Conservation (phyloP, 2,113 vertebrate genomes). For the Laterallus jamaicensis region DNA sequence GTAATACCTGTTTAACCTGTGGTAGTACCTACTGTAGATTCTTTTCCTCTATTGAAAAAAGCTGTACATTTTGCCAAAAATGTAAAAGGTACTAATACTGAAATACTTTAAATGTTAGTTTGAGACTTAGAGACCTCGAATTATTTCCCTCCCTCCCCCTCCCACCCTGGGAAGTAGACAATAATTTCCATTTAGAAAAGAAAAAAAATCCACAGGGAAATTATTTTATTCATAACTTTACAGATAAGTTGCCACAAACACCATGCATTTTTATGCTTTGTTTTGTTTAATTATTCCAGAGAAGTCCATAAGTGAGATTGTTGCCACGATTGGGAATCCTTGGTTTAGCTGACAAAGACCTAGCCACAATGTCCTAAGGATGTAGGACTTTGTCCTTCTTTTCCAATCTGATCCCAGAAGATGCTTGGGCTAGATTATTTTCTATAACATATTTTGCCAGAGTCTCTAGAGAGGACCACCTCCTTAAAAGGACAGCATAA, state of each 20-base stretch:
- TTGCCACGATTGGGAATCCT: background rate
- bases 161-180: background rate
- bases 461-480: background rate
- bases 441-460: background rate
- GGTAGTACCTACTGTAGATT: background rate
- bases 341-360: background rate
- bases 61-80: background rate
- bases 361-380: background rate
- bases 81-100: background rate
- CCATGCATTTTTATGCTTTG: background rate
- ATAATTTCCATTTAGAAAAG: background rate
- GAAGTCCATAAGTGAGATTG: background rate
- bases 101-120: background rate
- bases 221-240: background rate
- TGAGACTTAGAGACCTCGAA: background rate
- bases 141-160: no score
- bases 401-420: background rate
- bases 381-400: background rate
- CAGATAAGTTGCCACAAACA: background rate
- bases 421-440: background rate
- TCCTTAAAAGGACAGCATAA: constrained; percentile 10
- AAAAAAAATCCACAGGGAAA: background rate
- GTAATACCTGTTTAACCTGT: background rate
- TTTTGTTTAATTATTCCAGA: background rate
- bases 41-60: background rate